These are phyloP conservation scores for Rhynchonycteris naso DNA, from an alignment of 2,797 vertebrate genomes.

Conservation along the genomic window DNA sequence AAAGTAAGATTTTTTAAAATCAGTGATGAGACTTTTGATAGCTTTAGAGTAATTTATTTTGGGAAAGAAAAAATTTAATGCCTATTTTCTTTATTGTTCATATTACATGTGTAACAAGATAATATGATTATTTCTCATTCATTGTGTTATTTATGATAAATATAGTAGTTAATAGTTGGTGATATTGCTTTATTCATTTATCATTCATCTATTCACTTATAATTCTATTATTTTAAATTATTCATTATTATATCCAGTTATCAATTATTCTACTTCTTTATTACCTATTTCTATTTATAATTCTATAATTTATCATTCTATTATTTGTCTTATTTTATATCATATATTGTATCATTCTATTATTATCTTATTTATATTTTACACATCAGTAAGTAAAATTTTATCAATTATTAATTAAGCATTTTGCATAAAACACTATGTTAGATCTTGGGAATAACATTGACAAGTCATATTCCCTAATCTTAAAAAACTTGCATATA, in stretches of 20 bases:
- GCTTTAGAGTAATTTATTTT: neutral
- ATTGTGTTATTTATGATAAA: neutral
- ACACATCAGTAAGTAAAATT: neutral
- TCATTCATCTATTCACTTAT: neutral
- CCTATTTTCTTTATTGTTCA: neutral
- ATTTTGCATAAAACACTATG: neutral
- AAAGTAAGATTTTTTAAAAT: neutral
- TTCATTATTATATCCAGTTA: neutral
- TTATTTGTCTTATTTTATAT: neutral
- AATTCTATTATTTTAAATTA: neutral
- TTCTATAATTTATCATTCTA: neutral
- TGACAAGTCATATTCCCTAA: neutral
- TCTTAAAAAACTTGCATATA: neutral
- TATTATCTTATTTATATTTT: neutral
- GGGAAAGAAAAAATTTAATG: neutral
- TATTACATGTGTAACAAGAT: neutral
- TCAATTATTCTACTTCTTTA: neutral
- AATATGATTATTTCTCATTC: neutral
- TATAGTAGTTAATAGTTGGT: neutral
- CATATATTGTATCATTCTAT: neutral
- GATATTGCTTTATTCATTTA: neutral
- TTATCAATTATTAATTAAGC: neutral
- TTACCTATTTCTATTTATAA: neutral
- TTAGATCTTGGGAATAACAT: neutral
- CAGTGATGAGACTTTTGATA: slow-evolving; percentile 21